Percentiles rank a stretch among this genome's conserved stretches.
Conservation (phyloP, 1,140 invertebrate species). For the Cepaea nemoralis region DNA sequence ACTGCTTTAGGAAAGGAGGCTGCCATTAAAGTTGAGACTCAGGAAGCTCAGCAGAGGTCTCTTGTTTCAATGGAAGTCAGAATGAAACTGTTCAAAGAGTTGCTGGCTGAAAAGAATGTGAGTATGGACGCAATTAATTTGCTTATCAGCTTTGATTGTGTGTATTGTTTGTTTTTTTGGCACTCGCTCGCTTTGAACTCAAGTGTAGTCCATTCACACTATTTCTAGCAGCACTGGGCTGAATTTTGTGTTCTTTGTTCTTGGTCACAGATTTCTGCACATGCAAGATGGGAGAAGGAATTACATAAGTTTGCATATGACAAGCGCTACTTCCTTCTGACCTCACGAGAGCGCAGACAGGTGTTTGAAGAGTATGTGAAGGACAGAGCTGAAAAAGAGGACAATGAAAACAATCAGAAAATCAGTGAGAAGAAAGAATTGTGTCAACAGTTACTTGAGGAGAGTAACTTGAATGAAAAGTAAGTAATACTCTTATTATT, state of each 20-base stretch:
- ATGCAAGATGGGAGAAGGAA: conserved; percentile 99
- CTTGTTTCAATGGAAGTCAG: conserved; percentile 93
- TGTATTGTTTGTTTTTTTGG: too few relatives aligned
- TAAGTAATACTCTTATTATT: too few relatives aligned
- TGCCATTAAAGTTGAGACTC: conserved; percentile 94
- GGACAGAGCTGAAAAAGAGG: conserved; percentile 96
- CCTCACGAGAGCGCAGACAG: conserved; percentile 87
- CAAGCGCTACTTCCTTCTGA: conserved; percentile 91
- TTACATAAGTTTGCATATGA: conserved; percentile 99
- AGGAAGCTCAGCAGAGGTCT: conserved; percentile 93
- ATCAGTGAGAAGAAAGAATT: conserved; percentile 92
- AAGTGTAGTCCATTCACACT: too few relatives aligned
- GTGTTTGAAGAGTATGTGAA: conserved; percentile 99
- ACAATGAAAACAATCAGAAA: conserved; percentile 94
- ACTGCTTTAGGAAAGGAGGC: conserved; percentile 83
- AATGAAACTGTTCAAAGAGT: conserved; percentile 94
- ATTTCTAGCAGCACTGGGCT: too few relatives aligned
- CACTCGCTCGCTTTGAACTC: too few relatives aligned
- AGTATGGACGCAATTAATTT: too few relatives aligned
- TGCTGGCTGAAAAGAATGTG: too few relatives aligned
- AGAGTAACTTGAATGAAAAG: conserved; percentile 92
- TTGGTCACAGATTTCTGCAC: conserved; percentile 86
- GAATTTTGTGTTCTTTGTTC: not conserved
- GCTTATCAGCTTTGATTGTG: too few relatives aligned
- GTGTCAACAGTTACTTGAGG: conserved; percentile 89